These are phyloP conservation scores for Bagarius yarrelli DNA, from an alignment of 2,113 vertebrate species.

Conservation along the genomic window DNA sequence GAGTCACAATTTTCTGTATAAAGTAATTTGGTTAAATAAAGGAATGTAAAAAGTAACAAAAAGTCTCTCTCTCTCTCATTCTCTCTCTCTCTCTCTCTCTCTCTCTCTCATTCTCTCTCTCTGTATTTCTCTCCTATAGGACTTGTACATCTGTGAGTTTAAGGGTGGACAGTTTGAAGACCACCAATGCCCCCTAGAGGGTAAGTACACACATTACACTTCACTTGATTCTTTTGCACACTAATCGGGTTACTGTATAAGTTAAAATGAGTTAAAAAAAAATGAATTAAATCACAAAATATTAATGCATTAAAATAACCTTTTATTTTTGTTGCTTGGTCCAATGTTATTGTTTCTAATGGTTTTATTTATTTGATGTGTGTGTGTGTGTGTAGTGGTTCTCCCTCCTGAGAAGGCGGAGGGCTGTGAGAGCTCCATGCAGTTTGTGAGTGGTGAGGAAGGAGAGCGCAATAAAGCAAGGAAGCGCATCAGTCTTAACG, in stretches of 20 bases:
- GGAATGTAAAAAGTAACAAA: no score
- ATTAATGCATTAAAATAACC: no score
- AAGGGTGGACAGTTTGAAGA: slow-evolving; percentile 70
- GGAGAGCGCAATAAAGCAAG: slow-evolving; percentile 65
- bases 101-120: slow-evolving; percentile 40
- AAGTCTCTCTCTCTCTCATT: not conserved
- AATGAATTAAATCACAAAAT: not conserved
- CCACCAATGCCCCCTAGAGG: slow-evolving; percentile 77
- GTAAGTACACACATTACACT: slow-evolving; percentile 62
- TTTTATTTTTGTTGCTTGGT: no score
- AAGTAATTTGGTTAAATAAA: no score
- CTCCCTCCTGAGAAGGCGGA: slow-evolving; percentile 75
- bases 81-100: slow-evolving; percentile 13
- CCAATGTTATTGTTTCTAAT: no score
- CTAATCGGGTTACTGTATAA: not conserved
- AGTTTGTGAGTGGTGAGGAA: slow-evolving; percentile 63
- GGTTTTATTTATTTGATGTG: no score
- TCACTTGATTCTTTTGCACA: no score
- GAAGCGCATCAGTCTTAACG: slow-evolving; percentile 73
- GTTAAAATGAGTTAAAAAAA: not conserved
- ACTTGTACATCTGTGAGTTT: slow-evolving; percentile 63
- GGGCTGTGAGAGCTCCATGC: slow-evolving; percentile 66
- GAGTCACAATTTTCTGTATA: no score
- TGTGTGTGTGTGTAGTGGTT: slow-evolving; percentile 63
- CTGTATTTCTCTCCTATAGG: slow-evolving; percentile 59